These are phyloP conservation scores for Fragum sueziense DNA, from an alignment of 2,888 invertebrate genomes.

Conservation along the genomic window DNA sequence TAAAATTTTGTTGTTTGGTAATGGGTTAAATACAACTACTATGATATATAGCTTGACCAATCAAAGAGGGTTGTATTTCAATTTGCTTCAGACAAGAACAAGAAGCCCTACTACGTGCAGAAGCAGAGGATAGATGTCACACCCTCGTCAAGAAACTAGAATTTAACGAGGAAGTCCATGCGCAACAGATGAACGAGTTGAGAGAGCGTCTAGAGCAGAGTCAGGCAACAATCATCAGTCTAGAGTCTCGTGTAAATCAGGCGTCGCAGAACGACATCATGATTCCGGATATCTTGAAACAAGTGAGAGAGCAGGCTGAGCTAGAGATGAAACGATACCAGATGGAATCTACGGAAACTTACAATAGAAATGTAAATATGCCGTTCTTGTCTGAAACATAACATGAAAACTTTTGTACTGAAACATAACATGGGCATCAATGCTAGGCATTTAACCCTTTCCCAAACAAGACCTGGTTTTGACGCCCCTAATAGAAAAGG, in stretches of 20 bases:
- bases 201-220: slow-evolving; percentile 68
- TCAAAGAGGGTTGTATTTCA: background rate
- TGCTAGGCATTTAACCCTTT: too few relatives aligned
- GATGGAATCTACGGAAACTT: slow-evolving; percentile 72
- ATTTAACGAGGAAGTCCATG: slow-evolving; percentile 72
- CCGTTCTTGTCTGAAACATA: too few relatives aligned
- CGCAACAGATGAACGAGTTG: slow-evolving; percentile 66
- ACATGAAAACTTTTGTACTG: too few relatives aligned
- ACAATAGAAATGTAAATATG: slow-evolving; percentile 74
- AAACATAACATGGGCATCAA: too few relatives aligned
- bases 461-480: too few relatives aligned
- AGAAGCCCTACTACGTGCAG: slow-evolving; percentile 70
- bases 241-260: slow-evolving; percentile 71
- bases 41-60: too few relatives aligned
- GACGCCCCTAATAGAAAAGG: too few relatives aligned
- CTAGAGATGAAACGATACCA: slow-evolving; percentile 70
- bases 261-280: slow-evolving; percentile 66
- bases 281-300: slow-evolving; percentile 69
- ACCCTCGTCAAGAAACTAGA: slow-evolving; percentile 72
- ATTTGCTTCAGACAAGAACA: slow-evolving; percentile 71
- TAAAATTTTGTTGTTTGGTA: too few relatives aligned
- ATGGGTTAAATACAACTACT: too few relatives aligned
- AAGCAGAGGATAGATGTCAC: slow-evolving; percentile 73
- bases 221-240: slow-evolving; percentile 67
- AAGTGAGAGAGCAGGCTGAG: slow-evolving; percentile 73